These are phyloP conservation scores for Eulithis prunata DNA, from an alignment of 2,888 invertebrate genomes.

Conservation along the genomic window DNA sequence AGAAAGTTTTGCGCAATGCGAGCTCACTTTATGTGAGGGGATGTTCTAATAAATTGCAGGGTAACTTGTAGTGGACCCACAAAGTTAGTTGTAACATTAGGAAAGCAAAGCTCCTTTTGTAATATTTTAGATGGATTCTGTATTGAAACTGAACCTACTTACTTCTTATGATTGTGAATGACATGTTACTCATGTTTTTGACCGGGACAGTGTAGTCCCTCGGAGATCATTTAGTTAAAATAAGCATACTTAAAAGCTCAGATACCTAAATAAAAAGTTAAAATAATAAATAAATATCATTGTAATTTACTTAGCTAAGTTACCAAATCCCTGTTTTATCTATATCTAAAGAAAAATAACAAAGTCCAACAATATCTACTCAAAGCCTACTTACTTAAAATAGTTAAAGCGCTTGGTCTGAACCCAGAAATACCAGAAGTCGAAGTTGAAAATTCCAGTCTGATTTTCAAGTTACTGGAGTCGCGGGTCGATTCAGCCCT, in stretches of 20 bases:
- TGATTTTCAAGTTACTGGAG: constrained; percentile 8
- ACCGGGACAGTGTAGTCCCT: no score
- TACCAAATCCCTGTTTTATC: no score
- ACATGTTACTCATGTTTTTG: no score
- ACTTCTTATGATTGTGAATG: no score
- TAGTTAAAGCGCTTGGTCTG: neutral
- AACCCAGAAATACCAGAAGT: neutral
- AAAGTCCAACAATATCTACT: neutral
- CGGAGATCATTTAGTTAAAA: no score
- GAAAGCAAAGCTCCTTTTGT: constrained; percentile 13
- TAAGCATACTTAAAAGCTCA: no score
- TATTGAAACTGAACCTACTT: neutral
- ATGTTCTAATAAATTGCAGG: constrained; percentile 55
- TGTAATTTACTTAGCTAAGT: no score
- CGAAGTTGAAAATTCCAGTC: constrained; percentile 4
- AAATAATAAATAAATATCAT: no score
- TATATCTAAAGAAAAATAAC: neutral
- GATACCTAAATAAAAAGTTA: no score
- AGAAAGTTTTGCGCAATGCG: constrained; percentile 58
- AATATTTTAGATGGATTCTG: constrained; percentile 6
- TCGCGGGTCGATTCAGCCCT: constrained; percentile 31
- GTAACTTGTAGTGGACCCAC: constrained; percentile 32
- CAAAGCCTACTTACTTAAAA: constrained; percentile 13
- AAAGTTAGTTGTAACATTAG: constrained; percentile 26
- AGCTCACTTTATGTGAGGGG: constrained; percentile 45